Conservation (phyloP, 2,888 invertebrate genomes). For the Drosophila macrospina region DNA sequence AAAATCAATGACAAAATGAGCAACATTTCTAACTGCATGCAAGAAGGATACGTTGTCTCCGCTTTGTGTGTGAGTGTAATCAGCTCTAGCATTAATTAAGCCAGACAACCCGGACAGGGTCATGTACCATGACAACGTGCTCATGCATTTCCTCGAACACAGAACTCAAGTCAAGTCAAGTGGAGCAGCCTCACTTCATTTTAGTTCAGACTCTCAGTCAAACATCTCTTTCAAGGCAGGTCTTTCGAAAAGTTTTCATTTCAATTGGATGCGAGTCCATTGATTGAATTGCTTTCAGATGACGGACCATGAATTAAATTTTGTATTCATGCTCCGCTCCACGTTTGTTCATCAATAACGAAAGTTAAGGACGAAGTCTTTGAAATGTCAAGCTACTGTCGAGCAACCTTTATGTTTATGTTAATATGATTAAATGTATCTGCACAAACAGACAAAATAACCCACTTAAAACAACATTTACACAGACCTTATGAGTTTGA, state of each 20-base stretch:
- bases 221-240: constrained; percentile 19
- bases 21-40: constrained; percentile 55
- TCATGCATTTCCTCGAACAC: constrained; percentile 37
- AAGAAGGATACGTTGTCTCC: constrained; percentile 3
- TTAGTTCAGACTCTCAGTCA: constrained; percentile 7
- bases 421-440: constrained; percentile 79
- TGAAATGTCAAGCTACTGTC: constrained; percentile 61
- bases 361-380: constrained; percentile 37
- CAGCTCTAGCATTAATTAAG: constrained; percentile 74
- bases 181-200: constrained; percentile 14
- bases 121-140: constrained; percentile 54
- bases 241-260: constrained; percentile 45
- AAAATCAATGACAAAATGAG: constrained; percentile 73
- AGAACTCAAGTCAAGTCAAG: constrained; percentile 32
- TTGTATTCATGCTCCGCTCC: constrained; percentile 35
- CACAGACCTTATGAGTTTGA: constrained; percentile 25
- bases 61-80: constrained; percentile 46
- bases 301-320: constrained; percentile 54
- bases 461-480: constrained; percentile 38
- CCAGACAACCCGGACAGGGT: constrained; percentile 51
- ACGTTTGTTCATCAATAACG: constrained; percentile 62
- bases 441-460: constrained; percentile 50
- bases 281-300: constrained; percentile 38
- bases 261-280: constrained; percentile 54
- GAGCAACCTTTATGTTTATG: constrained; percentile 34